Base-by-base conservation (phyloP, 2,113 vertebrate species). In the Chlorodrepanis virens region DNA sequence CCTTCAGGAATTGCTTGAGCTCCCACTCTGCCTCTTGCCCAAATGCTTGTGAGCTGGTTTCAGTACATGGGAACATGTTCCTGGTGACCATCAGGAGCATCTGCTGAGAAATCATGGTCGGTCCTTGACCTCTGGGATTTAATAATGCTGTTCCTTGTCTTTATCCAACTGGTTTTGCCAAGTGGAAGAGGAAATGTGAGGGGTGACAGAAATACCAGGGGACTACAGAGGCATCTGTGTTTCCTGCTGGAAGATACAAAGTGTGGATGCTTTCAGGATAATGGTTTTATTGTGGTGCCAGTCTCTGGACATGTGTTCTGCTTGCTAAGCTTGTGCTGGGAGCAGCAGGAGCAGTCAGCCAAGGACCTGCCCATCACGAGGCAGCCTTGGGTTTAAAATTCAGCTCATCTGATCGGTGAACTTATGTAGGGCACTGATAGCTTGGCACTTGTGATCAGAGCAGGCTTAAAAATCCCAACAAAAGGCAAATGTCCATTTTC, bases 251-350 rank as follows among this genome's bases (percentile, higher is more conserved):
- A 70, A 75, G 67, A 80, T n/a, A n/a, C 12, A 29, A n/a, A 67
- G 75, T 4, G 1, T 7, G 65, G 74, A 23, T 87, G 49, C 39
- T 83, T 70, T 61, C 21, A 12, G 59, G 47, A 91, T 35, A 96
- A 91, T 74, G 8, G 80, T 33, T 87, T 45, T 27, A 84, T 91
- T 94, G 91, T 96, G 72, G 37, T 67, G 50, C 39, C 47, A 11
- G 31, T 23, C 72, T 57, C 42, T 77, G 87, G 64, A 37, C 56
- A 21, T 74, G 79, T 79, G 72, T 54, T 81, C 54, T 92, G 65
- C 80, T 87, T 3, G 1, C 53, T 50, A 54, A 29, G 23, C 56
- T 88, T 67, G 64, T 87, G 80, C 87, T 95, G 96, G 76, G 53
- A 96, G n/a, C 45, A 44, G 64, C 89, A 83, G 35, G 54, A 83